These are phyloP conservation scores for Elegia similella DNA, from an alignment of 2,888 invertebrate genomes.

Conservation along the genomic window DNA sequence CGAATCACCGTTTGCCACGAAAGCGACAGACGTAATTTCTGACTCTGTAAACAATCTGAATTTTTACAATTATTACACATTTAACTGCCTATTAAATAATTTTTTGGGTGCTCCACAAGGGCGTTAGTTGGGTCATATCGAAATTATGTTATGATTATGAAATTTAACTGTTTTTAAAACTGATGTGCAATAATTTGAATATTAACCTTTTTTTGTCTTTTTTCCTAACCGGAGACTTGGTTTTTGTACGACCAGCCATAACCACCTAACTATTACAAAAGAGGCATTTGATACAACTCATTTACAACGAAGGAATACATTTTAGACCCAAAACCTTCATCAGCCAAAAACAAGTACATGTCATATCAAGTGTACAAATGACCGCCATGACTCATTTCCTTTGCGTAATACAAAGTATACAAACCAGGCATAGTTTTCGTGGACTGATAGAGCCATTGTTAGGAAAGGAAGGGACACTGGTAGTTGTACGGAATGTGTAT, in stretches of 20 bases:
- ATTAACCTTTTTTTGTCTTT: background rate
- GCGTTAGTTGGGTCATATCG: conserved; percentile 5
- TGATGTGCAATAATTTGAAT: background rate
- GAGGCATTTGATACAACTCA: no score
- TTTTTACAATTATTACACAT: background rate
- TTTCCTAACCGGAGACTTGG: no score
- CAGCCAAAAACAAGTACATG: no score
- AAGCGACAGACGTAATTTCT: no score
- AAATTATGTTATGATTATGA: background rate
- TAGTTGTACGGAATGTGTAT: background rate
- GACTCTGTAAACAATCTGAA: no score
- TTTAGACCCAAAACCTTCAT: no score
- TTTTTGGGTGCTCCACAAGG: background rate
- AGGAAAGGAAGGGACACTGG: background rate
- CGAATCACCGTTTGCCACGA: no score
- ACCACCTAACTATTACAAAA: no score
- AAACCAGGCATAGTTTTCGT: background rate
- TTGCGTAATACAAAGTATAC: background rate
- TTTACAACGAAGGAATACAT: no score
- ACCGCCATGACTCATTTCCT: background rate
- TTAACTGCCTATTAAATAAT: background rate
- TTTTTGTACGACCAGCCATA: no score
- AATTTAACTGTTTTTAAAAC: background rate
- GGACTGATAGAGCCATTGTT: background rate
- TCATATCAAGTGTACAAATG: background rate